A percentile compares a stretch with the other conserved stretches of the same genome.
Conservation (phyloP, 2,888 invertebrate species). For the Heliothis peltigera region DNA sequence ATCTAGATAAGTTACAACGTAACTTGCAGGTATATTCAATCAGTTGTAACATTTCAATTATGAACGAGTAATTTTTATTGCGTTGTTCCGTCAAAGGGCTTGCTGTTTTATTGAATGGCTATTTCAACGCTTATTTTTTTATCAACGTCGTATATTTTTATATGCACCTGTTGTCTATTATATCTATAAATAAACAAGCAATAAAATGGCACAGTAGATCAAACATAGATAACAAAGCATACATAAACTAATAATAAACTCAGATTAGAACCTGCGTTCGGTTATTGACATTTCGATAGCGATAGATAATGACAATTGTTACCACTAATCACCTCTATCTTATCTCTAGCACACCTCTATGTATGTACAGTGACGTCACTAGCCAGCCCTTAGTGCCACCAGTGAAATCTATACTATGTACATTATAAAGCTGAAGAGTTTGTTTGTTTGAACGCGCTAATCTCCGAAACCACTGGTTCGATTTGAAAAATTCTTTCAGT, state of each 20-base stretch:
- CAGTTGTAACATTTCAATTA: too few species aligned
- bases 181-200: background rate
- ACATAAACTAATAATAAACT: slow-evolving; percentile 16
- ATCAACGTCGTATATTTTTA: background rate
- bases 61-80: too few species aligned
- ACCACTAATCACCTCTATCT: slow-evolving; percentile 43
- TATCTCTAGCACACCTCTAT: slow-evolving; percentile 35
- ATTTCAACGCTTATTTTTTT: too few species aligned
- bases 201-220: background rate
- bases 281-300: slow-evolving; percentile 35
- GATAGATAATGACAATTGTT: slow-evolving; percentile 38
- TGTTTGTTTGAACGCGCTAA: too few species aligned
- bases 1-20: too few species aligned
- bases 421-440: too few species aligned
- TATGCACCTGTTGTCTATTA: background rate
- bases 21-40: too few species aligned
- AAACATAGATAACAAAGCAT: background rate
- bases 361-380: slow-evolving; percentile 34
- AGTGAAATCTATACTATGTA: slow-evolving; percentile 19
- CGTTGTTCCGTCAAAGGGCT: too few species aligned
- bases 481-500: too few species aligned
- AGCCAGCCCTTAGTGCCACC: slow-evolving; percentile 6
- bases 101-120: too few species aligned
- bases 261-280: slow-evolving; percentile 7
- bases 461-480: too few species aligned